Percentiles rank a stretch among this genome's conserved stretches.
These are phyloP conservation scores for Henricia sp. DNA, from an alignment of 53 echinoderm and acorn worm genomes.

Conservation along the genomic window DNA sequence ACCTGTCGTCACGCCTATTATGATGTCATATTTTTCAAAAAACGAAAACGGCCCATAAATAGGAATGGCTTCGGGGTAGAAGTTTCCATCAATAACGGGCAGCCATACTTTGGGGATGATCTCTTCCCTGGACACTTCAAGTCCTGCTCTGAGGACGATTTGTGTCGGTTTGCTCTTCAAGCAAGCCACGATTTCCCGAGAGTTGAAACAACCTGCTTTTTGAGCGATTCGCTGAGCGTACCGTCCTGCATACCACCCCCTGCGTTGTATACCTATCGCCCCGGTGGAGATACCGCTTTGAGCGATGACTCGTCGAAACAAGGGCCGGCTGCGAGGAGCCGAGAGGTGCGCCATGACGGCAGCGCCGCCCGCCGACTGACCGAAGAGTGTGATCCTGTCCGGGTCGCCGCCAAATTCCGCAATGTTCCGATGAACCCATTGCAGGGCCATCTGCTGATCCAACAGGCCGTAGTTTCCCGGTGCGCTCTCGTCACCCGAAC, in stretches of 20 bases:
- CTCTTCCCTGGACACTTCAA: slow-evolving; percentile 6
- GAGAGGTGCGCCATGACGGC: slow-evolving; percentile 71
- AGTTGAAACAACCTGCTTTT: slow-evolving; percentile 39
- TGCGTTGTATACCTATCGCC: not conserved
- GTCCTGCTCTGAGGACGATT: slow-evolving; percentile 1
- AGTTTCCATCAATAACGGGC: slow-evolving; percentile 38
- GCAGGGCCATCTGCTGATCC: slow-evolving; percentile 87
- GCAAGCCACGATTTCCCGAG: slow-evolving; percentile 57
- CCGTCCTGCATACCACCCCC: slow-evolving; percentile 45
- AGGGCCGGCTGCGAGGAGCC: slow-evolving; percentile 55
- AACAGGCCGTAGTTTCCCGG: slow-evolving; percentile 87
- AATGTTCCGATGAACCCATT: slow-evolving; percentile 88
- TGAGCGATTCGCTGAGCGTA: slow-evolving; percentile 73
- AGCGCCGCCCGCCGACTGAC: slow-evolving; percentile 83
- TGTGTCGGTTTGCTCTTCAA: slow-evolving; percentile 44
- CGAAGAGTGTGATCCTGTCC: slow-evolving; percentile 77
- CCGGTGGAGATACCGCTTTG: slow-evolving; percentile 77
- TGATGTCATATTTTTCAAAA: slow-evolving; percentile 22
- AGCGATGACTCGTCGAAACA: slow-evolving; percentile 80
- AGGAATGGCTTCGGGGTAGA: not conserved
- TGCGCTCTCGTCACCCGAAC: slow-evolving; percentile 76
- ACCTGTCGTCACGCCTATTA: slow-evolving; percentile 35
- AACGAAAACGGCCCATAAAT: not conserved
- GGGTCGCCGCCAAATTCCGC: slow-evolving; percentile 83
- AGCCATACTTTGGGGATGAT: slow-evolving; percentile 24